A percentile compares a stretch with the other conserved stretches of the same genome.
Conservation (phyloP, 2,888 invertebrate species). For the Drosophila tripunctata region DNA sequence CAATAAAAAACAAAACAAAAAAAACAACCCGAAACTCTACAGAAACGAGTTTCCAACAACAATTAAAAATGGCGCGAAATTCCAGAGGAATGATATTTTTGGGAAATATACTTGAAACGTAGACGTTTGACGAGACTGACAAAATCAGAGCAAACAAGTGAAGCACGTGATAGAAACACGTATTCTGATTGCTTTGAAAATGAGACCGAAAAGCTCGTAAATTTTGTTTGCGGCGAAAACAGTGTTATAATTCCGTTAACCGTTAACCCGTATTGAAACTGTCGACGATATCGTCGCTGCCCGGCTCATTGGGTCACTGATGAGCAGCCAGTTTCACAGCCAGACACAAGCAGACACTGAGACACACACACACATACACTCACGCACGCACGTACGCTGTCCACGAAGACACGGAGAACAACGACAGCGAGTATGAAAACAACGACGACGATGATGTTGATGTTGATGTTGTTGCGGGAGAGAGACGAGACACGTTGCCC, state of each 20-base stretch:
- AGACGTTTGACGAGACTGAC: neutral
- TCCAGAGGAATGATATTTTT: slow-evolving; percentile 7
- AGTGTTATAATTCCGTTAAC: slow-evolving; percentile 3
- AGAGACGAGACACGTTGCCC: slow-evolving; percentile 55
- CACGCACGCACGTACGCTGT: too few species aligned
- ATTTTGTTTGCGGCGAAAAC: neutral
- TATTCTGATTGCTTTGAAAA: neutral
- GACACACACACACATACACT: slow-evolving; percentile 15
- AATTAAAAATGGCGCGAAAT: slow-evolving; percentile 13
- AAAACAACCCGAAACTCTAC: neutral
- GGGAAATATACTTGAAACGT: too few species aligned
- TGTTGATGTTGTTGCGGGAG: slow-evolving; percentile 2
- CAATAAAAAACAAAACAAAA: slow-evolving; percentile 24
- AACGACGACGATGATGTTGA: neutral
- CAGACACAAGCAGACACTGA: slow-evolving; percentile 22
- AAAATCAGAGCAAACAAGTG: slow-evolving; percentile 5
- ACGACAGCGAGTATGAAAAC: neutral
- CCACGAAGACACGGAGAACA: neutral
- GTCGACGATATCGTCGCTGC: slow-evolving; percentile 55
- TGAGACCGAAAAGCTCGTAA: slow-evolving; percentile 6
- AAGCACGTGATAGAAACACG: neutral
- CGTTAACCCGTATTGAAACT: slow-evolving; percentile 19
- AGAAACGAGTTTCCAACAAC: neutral
- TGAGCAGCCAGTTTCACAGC: slow-evolving; percentile 33
- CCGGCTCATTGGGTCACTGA: slow-evolving; percentile 63